Evolutionary conservation across 1,140 invertebrate genomes (phyloP).

Genomic region (Psix sp.): DNA sequence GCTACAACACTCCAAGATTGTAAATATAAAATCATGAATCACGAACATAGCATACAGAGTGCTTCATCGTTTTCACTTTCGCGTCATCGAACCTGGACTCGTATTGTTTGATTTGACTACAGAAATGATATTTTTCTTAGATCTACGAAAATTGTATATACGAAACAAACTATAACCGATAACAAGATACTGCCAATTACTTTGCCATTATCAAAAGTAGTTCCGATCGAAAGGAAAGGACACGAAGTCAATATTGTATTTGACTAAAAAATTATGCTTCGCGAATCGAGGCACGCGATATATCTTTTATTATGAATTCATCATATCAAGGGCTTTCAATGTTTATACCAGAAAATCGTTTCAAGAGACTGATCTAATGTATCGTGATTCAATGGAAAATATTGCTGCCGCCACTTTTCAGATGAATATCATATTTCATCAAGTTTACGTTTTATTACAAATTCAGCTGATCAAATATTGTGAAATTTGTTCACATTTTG

Average conservation of each 20-base stretch:
- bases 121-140: constrained; percentile 38
- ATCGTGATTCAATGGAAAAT: constrained; percentile 33
- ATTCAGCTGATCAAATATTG: too few relatives aligned
- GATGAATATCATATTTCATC: too few relatives aligned
- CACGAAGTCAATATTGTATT: constrained; percentile 27
- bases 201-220: constrained; percentile 19
- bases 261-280: constrained; percentile 30
- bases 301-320: constrained; percentile 58
- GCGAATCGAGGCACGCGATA: constrained; percentile 14
- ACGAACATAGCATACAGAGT: constrained; percentile 17
- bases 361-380: constrained; percentile 52
- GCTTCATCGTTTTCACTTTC: constrained; percentile 20
- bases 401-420: constrained; percentile 46
- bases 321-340: constrained; percentile 61
- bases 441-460: too few relatives aligned
- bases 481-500: too few relatives aligned
- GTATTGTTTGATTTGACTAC: constrained; percentile 25
- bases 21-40: constrained; percentile 35
- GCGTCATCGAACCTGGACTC: constrained; percentile 14
- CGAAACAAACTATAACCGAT: constrained; percentile 13
- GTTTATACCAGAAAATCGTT: constrained; percentile 52
- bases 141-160: constrained; percentile 33
- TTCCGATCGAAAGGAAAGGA: constrained; percentile 19
- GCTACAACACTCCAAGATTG: constrained; percentile 5
- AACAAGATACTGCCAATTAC: constrained; percentile 35